Conservation (phyloP, 2,797 vertebrate species). For the Chelonia mydas region DNA sequence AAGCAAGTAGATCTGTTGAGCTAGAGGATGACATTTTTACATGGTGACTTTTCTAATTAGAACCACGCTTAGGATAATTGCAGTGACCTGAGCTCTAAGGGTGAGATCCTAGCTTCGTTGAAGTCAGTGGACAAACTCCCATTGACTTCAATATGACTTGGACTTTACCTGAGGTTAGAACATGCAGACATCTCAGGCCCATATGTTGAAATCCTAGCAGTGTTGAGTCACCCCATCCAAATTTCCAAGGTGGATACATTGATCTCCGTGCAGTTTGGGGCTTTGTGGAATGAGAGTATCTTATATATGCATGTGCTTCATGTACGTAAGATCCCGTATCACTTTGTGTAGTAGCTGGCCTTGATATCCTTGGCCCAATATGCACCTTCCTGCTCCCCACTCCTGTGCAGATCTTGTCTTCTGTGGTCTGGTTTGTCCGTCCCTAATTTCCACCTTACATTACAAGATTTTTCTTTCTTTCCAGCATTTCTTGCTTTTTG, state of each 20-base stretch:
- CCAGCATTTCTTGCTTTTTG: slow-evolving; percentile 53
- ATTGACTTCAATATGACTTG: neutral
- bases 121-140: neutral
- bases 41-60: neutral
- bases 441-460: slow-evolving; percentile 56
- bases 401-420: slow-evolving; percentile 56
- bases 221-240: slow-evolving; percentile 5
- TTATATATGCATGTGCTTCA: slow-evolving; percentile 33
- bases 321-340: slow-evolving; percentile 25
- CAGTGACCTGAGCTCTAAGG: neutral
- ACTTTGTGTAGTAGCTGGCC: slow-evolving; percentile 40
- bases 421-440: slow-evolving; percentile 58
- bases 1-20: fast-evolving
- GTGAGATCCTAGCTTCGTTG: neutral
- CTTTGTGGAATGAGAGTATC: slow-evolving; percentile 39
- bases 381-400: slow-evolving; percentile 45
- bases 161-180: neutral
- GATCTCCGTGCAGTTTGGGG: neutral
- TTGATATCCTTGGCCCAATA: slow-evolving; percentile 49
- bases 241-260: neutral
- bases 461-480: slow-evolving; percentile 62
- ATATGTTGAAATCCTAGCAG: neutral
- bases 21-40: neutral
- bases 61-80: neutral
- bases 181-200: neutral